These are phyloP conservation scores for Drosophila parthenogenetica DNA, from an alignment of 2,888 invertebrate species.

Conservation along the genomic window DNA sequence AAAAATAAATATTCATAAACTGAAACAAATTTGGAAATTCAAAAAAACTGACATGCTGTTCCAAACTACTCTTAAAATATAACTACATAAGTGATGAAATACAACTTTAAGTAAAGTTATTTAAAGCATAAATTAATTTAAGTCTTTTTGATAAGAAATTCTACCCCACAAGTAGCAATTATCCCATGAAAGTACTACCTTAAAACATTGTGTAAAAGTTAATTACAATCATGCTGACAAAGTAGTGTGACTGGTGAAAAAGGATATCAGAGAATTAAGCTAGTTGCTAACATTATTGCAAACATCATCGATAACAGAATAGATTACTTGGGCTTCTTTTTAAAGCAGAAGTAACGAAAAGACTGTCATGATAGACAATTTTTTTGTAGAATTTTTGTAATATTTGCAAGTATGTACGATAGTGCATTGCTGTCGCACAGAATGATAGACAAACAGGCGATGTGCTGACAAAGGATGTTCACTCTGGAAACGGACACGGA, in stretches of 20 bases:
- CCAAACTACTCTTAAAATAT: no score
- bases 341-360: conserved; percentile 11
- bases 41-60: no score
- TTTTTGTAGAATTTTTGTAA: conserved; percentile 45
- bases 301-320: conserved; percentile 70
- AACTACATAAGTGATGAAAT: no score
- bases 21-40: no score
- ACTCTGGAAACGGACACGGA: conserved; percentile 35
- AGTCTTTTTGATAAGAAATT: no score
- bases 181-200: neutral
- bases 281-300: conserved; percentile 45
- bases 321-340: conserved; percentile 57
- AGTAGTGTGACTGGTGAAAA: neutral
- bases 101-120: no score
- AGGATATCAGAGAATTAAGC: conserved; percentile 2
- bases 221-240: conserved; percentile 10
- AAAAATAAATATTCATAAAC: neutral
- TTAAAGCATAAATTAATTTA: neutral
- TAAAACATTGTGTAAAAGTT: no score
- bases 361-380: conserved; percentile 15
- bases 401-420: conserved; percentile 65
- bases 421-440: conserved; percentile 41
- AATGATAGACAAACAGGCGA: conserved; percentile 75
- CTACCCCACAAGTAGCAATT: no score
- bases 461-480: conserved; percentile 76